phyloP scores from a whole-genome alignment of 92 coral and sea anemone genomes.

The Phenganax stokvisi region DNA sequence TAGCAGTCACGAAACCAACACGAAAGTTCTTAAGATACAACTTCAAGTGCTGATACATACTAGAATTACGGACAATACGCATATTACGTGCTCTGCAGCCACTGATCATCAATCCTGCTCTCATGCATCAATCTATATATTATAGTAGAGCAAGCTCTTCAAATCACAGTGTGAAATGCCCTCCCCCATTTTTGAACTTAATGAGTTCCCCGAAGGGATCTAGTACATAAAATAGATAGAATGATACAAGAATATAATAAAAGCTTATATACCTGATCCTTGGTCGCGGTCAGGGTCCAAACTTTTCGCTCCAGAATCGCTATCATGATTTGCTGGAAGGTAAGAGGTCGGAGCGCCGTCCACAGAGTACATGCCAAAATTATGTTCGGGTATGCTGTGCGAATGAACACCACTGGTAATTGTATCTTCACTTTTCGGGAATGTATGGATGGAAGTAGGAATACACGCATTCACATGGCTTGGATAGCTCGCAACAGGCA shows the following conservation, averaged over 20 bases:
- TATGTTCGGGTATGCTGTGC: slow-evolving; percentile 70
- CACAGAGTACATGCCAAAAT: slow-evolving; percentile 68
- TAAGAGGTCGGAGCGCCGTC: slow-evolving; percentile 63
- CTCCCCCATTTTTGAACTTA: slow-evolving; percentile 34
- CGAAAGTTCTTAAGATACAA: background rate
- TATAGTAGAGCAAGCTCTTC: slow-evolving; percentile 2
- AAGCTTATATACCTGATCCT: slow-evolving; percentile 28
- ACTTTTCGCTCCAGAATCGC: slow-evolving; percentile 75
- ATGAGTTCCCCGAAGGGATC: slow-evolving; percentile 34
- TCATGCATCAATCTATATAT: too few relatives aligned
- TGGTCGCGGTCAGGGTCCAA: slow-evolving; percentile 61
- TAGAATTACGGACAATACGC: too few relatives aligned
- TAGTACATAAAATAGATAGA: background rate
- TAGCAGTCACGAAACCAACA: slow-evolving; percentile 36
- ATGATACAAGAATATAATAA: background rate
- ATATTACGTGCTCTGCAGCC: too few relatives aligned
- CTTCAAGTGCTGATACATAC: too few relatives aligned
- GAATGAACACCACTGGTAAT: slow-evolving; percentile 74
- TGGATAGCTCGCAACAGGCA: slow-evolving; percentile 66
- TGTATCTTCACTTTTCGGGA: slow-evolving; percentile 80
- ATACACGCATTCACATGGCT: slow-evolving; percentile 65
- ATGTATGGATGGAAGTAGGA: slow-evolving; percentile 59
- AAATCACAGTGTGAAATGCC: slow-evolving; percentile 38
- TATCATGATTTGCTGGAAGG: slow-evolving; percentile 54
- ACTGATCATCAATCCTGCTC: too few relatives aligned